Base-by-base conservation (phyloP, 2,888 invertebrate species). In the Eubasilissa splendida region DNA sequence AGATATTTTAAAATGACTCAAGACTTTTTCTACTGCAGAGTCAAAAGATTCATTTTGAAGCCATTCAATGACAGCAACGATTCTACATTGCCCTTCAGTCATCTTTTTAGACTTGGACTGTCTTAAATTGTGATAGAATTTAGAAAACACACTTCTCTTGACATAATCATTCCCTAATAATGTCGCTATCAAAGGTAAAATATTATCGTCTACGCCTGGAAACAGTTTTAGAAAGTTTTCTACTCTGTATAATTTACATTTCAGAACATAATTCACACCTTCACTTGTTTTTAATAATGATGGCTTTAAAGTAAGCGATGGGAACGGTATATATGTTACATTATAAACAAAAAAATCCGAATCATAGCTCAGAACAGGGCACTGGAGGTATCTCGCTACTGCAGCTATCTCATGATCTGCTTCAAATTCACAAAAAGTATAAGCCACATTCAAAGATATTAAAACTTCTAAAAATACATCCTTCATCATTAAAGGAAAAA, bases 311-410 rank as follows among this genome's bases (percentile, higher is more conserved):
- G 93, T 91, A 11, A 96, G 86, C 42, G 93, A 93, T 53, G 92
- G 90, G 84, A 96, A 93, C 0, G 96, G 96, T 84, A 99, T 94
- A 85, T 96, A 97, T 2, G 91, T 88, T 0, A 96, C 93, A 88
- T 96, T 95, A 87, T 95, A 96, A 84, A 99, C 94, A 86, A 94
- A 97, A 88, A 97, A 99, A 88, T 99, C 99, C 0, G 98, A 98
- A 88, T 99, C 99, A 85, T 95, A 96, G 86, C 97, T 97, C 4
- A 99, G 87, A 2, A 99, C 94, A 0, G 98, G 97, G 85, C 97
- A 97, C 59, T 94, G 90, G 2, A 97, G 89, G 79, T 93, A 90
- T 84, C 94, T 92, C 0, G 97, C 96, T 84, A 98, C 87, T 0
- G 94, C 93, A 0, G 97, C 97, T 77, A 97, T 93, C 86, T 96